Evolutionary conservation across 2,888 invertebrate genomes (phyloP).

Genomic region (Dasysyrphus albostriatus): DNA sequence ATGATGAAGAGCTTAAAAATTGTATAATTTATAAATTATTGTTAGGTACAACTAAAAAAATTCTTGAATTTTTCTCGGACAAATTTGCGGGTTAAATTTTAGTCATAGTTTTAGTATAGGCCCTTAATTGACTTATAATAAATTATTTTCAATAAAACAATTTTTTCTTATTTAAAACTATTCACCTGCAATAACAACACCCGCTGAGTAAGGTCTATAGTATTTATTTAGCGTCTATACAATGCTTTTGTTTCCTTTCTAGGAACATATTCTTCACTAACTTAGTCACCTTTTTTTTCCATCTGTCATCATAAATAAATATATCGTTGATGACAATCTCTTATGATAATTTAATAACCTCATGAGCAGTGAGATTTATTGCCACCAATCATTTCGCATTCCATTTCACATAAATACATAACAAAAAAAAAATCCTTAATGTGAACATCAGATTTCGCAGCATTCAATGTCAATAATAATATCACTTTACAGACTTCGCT

Average conservation of each 20-base stretch:
- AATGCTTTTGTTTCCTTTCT: not conserved
- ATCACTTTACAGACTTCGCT: conserved; percentile 26
- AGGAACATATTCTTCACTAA: conserved; percentile 6
- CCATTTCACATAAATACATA: conserved; percentile 25
- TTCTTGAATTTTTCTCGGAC: no score
- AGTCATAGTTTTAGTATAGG: no score
- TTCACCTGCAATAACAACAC: no score
- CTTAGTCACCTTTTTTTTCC: conserved; percentile 14
- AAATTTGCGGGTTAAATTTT: no score
- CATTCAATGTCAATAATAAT: conserved; percentile 55
- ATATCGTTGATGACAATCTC: conserved; percentile 28
- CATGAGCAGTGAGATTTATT: conserved; percentile 61
- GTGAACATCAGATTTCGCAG: conserved; percentile 43
- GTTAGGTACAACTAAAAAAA: no score
- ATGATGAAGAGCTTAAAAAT: no score
- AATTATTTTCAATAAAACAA: no score
- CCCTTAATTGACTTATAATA: no score
- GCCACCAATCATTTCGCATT: conserved; percentile 61
- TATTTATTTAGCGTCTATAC: not conserved
- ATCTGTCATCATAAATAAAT: conserved; percentile 23
- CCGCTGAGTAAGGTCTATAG: no score
- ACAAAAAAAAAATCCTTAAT: conserved; percentile 5
- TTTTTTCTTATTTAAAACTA: no score
- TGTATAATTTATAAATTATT: no score
- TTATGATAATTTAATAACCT: conserved; percentile 56